A percentile compares a stretch with the other conserved stretches of the same genome.
Conservation (phyloP, 2,113 vertebrate genomes). For the Machaerirhynchus nigripectus region DNA sequence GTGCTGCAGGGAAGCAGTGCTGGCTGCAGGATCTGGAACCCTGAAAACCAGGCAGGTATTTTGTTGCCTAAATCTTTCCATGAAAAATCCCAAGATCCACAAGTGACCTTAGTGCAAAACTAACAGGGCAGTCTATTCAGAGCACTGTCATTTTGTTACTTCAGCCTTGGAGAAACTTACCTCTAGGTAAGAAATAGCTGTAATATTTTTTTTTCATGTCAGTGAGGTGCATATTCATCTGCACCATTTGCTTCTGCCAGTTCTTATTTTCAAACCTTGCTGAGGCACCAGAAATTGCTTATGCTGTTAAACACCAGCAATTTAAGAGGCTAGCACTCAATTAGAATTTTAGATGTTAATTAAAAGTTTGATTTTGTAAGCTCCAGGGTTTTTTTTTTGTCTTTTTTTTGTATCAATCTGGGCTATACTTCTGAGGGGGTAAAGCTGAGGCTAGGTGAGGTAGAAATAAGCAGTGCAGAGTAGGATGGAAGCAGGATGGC, state of each 20-base stretch:
- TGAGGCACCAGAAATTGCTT: not conserved
- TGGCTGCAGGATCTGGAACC: not conserved
- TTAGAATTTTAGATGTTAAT: not conserved
- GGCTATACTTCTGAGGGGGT: not conserved
- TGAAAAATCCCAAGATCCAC: not conserved
- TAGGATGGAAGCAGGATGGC: not conserved
- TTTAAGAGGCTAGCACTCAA: not conserved
- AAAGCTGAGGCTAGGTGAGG: not conserved
- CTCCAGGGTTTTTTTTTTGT: not conserved
- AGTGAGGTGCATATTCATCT: not conserved
- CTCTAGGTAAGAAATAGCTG: not conserved
- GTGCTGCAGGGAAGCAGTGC: not conserved
- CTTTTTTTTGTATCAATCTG: not conserved
- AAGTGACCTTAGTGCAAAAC: not conserved
- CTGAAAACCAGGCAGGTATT: not conserved
- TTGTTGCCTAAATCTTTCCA: not conserved
- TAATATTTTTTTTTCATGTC: not conserved
- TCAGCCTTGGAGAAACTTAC: not conserved
- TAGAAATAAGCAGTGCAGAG: not conserved
- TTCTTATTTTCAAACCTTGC: not conserved
- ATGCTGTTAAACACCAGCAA: not conserved
- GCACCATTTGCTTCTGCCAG: not conserved
- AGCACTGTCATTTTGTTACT: not conserved
- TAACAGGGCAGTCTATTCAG: not conserved
- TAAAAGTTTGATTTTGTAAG: not conserved